Base-by-base conservation (phyloP, 2,113 vertebrate genomes). In the Actenoides lindsayi region DNA sequence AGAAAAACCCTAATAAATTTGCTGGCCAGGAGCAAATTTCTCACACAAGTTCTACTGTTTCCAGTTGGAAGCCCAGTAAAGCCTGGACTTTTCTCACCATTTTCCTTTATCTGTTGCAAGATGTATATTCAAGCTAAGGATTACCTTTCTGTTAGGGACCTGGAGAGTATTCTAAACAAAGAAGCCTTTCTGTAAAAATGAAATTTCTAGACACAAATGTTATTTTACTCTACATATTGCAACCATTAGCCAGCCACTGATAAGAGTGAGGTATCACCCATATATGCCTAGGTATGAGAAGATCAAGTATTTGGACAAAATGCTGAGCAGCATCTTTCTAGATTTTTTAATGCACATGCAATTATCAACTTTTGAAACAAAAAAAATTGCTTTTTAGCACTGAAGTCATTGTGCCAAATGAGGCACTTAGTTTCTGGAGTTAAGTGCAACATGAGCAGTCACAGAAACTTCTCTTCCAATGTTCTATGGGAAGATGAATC, bases 211-310 rank as follows among this genome's bases (percentile, higher is more conserved):
- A 54, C 33, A 50, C 6, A 71, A 71, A 33, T 17, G 8, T 13
- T 68, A 37, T 48, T 91, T 65, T 33, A 68, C 20, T 92, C 67
- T 14, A 15, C 25, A 42, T 25, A 83, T 20, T 20, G 7, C 48
- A 88, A 70, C 46, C 28, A 16, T 18, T 31, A 92, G 13, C 20
- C 30, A 46, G 48, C 69, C 24, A 25, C 39, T 25, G 46, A 75
- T 28, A 63, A 39, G 39, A 57, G 7, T 24, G 27, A 75, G 28
- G 12, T 31, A 79, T 25, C 24, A 42, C 9, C 18, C 56, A 57
- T 1, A 3, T 23, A 27, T 1, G 2, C 3, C 3, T 6, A 79
- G 3, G 14, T 12, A 59, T 23, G 12, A 74, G 10, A 94, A 53
- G 11, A 93, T 20, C 7, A 54, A 71, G 6, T 7, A 78, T 44